These are phyloP conservation scores for Lordiphosa andalusiaca DNA, from an alignment of 2,888 invertebrate species.

Conservation along the genomic window DNA sequence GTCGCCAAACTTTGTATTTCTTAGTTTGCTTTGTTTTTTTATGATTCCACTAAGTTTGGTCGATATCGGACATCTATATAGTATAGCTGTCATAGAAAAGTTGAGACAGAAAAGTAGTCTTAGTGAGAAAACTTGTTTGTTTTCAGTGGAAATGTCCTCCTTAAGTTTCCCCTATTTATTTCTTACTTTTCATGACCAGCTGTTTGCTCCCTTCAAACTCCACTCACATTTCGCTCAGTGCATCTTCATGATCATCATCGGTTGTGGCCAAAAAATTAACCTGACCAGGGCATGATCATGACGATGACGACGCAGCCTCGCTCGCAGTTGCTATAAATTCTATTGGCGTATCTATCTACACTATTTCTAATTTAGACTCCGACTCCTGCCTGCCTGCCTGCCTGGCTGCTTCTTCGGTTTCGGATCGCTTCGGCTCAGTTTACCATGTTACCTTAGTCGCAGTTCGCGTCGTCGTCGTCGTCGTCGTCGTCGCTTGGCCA, in stretches of 20 bases:
- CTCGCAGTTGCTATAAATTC: slow-evolving; percentile 66
- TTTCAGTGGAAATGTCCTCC: too few species aligned
- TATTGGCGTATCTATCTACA: slow-evolving; percentile 75
- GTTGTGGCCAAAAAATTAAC: slow-evolving; percentile 72
- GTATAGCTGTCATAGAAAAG: too few species aligned
- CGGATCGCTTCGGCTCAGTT: slow-evolving; percentile 31
- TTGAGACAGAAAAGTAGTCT: too few species aligned
- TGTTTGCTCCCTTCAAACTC: background rate
- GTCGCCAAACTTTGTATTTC: too few species aligned
- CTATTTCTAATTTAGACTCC: slow-evolving; percentile 71
- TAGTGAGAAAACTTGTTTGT: too few species aligned
- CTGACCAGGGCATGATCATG: slow-evolving; percentile 66
- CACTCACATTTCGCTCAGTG: slow-evolving; percentile 31
- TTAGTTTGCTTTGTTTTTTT: too few species aligned
- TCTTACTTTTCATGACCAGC: too few species aligned
- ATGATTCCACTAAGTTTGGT: too few species aligned
- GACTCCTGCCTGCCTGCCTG: slow-evolving; percentile 16
- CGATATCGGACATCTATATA: too few species aligned
- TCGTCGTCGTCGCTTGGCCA: slow-evolving; percentile 60
- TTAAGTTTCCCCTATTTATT: too few species aligned
- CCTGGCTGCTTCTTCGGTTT: background rate
- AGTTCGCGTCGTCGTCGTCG: slow-evolving; percentile 21
- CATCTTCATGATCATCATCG: slow-evolving; percentile 29
- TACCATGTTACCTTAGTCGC: slow-evolving; percentile 38
- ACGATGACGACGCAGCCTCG: slow-evolving; percentile 38